These are phyloP conservation scores for Tetragonula carbonaria DNA, from an alignment of 2,888 invertebrate genomes.

Conservation along the genomic window DNA sequence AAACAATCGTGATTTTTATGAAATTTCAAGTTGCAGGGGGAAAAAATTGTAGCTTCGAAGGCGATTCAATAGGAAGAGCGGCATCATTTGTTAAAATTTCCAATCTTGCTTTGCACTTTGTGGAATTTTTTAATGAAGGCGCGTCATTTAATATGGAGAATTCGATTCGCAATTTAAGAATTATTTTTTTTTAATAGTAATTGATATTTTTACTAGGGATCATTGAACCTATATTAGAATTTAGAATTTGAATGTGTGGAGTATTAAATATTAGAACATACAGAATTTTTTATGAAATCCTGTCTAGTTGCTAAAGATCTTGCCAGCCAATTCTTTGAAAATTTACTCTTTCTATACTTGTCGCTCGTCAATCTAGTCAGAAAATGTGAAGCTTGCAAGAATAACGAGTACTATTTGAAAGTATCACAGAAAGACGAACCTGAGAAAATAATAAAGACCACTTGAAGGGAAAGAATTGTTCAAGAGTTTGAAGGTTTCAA, in stretches of 20 bases:
- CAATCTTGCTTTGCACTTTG: background rate
- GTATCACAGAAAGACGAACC: background rate
- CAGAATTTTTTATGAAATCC: background rate
- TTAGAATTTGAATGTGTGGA: no score
- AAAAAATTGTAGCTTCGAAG: no score
- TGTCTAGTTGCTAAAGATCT: background rate
- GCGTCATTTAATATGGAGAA: no score
- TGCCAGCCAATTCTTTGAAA: background rate
- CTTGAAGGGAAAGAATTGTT: slow-evolving; percentile 2
- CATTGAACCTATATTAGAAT: no score
- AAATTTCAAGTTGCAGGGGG: no score
- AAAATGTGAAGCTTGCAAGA: background rate
- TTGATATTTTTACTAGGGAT: no score
- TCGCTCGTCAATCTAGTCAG: background rate
- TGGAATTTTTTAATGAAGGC: no score
- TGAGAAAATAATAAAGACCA: background rate
- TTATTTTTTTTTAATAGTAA: no score
- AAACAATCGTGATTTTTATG: no score
- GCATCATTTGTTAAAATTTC: background rate
- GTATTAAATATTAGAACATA: no score
- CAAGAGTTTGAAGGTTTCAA: slow-evolving; percentile 1
- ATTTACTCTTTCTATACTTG: background rate
- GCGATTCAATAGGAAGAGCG: no score
- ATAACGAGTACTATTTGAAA: background rate
- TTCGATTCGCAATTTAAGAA: no score